Base-by-base conservation (phyloP, 2,797 vertebrate species). In the Brachyalestes nurse region DNA sequence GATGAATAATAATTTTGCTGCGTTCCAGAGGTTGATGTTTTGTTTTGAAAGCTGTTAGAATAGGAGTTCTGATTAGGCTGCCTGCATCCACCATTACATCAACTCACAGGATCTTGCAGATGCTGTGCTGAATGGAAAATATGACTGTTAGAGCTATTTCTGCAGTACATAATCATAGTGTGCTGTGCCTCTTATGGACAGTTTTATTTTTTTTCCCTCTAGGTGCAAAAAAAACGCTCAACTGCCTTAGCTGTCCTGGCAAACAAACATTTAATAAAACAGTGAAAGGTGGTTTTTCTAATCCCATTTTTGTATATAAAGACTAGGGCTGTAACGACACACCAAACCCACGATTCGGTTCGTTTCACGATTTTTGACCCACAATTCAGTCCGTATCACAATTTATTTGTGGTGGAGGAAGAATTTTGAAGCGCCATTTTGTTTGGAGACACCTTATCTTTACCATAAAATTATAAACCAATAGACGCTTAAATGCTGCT, bases 161-260 rank as follows among this genome's bases (percentile, higher is more conserved):
- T 67, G 72, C 34, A 86, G 83, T 28, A 76, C 84, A 85, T 86
- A 83, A 85, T 80, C 16, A 19, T 62, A 51, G 80, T 75, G 87
- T 87, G 78, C 85, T 88, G 38, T 79, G 17, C 85, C 82, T 84
- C 78, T 85, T 58, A 75, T 53, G 76, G 77, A 51, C 10, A 13
- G 1, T 45, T 85, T 89, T 84, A 79, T 82, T 79, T 77, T 71
- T 34, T 23, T 80, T 57, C 12, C 67, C 60, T 65, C 12, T 70
- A 16, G 57, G 57, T 65, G 53, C 25, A 47, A 28, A 40, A 40
- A 47, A 42, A 8, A 51, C 25, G 14, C 23, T 25, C 28, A 0
- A 2, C 14, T 66, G 34, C 14, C 34, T 7, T 34, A 40, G 28
- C 34, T 40, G 28, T 42, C 34, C 64, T 19, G 17, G 6, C 17